Conservation (phyloP, 2,797 vertebrate genomes). For the Nannoperca obscura region DNA sequence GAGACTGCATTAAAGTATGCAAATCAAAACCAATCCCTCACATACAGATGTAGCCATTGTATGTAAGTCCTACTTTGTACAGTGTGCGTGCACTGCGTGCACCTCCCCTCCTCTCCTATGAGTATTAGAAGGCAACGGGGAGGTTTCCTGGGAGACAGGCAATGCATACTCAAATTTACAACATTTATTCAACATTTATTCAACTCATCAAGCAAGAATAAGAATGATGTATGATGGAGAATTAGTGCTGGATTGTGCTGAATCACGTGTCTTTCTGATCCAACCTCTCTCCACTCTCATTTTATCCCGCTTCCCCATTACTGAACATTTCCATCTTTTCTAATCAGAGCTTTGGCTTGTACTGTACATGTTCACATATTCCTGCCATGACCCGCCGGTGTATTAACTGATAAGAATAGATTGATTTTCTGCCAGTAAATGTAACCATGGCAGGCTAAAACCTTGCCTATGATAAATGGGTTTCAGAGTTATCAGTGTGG, state of each 20-base stretch:
- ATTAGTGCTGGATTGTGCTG: constrained; percentile 21
- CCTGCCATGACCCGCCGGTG: constrained; percentile 55
- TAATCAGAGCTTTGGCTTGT: constrained; percentile 67
- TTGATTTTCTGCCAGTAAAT: constrained; percentile 79
- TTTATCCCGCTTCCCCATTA: constrained; percentile 11
- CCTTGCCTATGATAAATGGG: constrained; percentile 78
- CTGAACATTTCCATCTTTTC: constrained; percentile 55
- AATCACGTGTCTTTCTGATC: constrained; percentile 20
- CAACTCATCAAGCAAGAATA: constrained; percentile 9
- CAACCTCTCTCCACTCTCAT: constrained; percentile 17
- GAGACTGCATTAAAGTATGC: constrained; percentile 32
- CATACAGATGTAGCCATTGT: constrained; percentile 40
- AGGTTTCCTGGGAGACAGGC: constrained; percentile 13
- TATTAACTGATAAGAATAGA: constrained; percentile 81
- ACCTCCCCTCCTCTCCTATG: constrained; percentile 22
- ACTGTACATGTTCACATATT: constrained; percentile 69
- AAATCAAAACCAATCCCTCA: constrained; percentile 37
- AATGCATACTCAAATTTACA: constrained; percentile 11
- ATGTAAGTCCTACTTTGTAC: constrained; percentile 29
- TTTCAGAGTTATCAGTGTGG: constrained; percentile 71
- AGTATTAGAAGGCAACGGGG: constrained; percentile 29
- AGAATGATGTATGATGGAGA: constrained; percentile 30
- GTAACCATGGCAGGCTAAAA: constrained; percentile 58
- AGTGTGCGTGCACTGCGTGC: constrained; percentile 7
- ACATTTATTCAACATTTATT: constrained; percentile 26